phyloP scores from a whole-genome alignment of 1,140 invertebrate genomes.

The Drosophila ambigua region DNA sequence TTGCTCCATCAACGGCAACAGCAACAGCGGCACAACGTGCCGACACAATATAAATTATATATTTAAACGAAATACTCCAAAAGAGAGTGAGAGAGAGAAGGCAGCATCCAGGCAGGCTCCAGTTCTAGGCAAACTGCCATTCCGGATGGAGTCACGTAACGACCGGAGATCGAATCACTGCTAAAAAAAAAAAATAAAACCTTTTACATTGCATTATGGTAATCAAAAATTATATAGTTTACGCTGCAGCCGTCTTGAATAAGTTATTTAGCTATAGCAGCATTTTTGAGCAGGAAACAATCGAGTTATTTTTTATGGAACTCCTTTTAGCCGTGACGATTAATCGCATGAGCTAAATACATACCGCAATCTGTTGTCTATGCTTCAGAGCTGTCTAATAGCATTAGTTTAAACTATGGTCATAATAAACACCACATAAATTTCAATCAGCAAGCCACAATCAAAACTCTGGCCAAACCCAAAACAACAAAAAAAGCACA shows the following conservation, averaged over 20 bases:
- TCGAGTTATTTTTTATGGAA: too few species aligned
- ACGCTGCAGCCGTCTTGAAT: slow-evolving; percentile 13
- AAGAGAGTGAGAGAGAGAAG: too few species aligned
- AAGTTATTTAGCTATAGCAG: slow-evolving; percentile 22
- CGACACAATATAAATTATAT: slow-evolving; percentile 81
- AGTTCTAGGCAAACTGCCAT: slow-evolving; percentile 6
- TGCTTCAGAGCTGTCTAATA: slow-evolving; percentile 26
- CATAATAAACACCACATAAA: slow-evolving; percentile 72
- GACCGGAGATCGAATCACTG: slow-evolving; percentile 28
- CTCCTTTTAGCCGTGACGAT: not conserved
- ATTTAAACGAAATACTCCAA: slow-evolving; percentile 21
- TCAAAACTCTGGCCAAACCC: slow-evolving; percentile 49
- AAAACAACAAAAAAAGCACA: slow-evolving; percentile 43
- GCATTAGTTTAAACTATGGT: slow-evolving; percentile 56
- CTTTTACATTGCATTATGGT: slow-evolving; percentile 47
- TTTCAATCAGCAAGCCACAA: slow-evolving; percentile 62
- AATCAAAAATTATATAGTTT: slow-evolving; percentile 44
- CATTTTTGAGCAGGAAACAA: too few species aligned
- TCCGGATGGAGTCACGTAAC: slow-evolving; percentile 48
- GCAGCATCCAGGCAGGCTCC: slow-evolving; percentile 43
- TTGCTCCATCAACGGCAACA: slow-evolving; percentile 68
- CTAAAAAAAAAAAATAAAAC: not conserved
- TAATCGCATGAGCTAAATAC: slow-evolving; percentile 17
- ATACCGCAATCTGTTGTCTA: slow-evolving; percentile 2
- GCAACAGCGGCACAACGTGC: slow-evolving; percentile 38